Evolutionary conservation across 2,888 invertebrate genomes (phyloP), one percentile per base, ranked within the genome.

Genomic region (Eupithecia insigniata): DNA sequence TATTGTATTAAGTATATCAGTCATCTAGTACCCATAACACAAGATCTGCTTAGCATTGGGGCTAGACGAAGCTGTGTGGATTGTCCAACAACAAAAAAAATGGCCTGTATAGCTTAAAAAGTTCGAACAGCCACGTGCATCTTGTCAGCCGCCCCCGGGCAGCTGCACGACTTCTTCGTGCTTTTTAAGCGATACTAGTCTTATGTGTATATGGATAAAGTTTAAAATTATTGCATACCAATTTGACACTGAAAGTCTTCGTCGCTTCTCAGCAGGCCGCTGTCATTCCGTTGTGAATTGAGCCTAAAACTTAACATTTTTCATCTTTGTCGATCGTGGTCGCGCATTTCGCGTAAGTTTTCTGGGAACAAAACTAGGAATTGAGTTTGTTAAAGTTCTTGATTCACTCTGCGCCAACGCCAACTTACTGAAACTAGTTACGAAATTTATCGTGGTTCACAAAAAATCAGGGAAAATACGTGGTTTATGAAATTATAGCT

Each of bases 291-390:
- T 5, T 36, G 36, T 43, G 46, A n/a, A 2, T 46, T n/a, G 46
- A 43, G 18, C 18, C 18, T 39, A 18, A 39, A 7, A 18, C 80
- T 77, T 81, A 82, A 83, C 85, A 80, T 82, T 69, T 34, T 69
- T 71, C 66, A 39, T 66, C 60, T 68, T 39, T 34, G 30, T 60
- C 62, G 72, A 72, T 72, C 72, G 51, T 43, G 58, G 61, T 66
- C 39, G 60, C 39, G 60, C 61, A 43, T 66, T 39, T 39, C 58
- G n/a, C 30, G 55, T 22, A 36, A 62, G 58, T 64, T 67, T 70
- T 65, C 18, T 61, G 12, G 28, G 68, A 61, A 26, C 62, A 36
- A n/a, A 26, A 68, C 60, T 61, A 43, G 30, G 43, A 61, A 61
- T 61, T 30, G 68, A 43, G 68, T 68, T 68, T 67, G 67, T 28